Percentiles rank a stretch among this genome's conserved stretches.
phyloP scores from a whole-genome alignment of 64 coral and sea anemone species.

The Pocillopora damicornis region DNA sequence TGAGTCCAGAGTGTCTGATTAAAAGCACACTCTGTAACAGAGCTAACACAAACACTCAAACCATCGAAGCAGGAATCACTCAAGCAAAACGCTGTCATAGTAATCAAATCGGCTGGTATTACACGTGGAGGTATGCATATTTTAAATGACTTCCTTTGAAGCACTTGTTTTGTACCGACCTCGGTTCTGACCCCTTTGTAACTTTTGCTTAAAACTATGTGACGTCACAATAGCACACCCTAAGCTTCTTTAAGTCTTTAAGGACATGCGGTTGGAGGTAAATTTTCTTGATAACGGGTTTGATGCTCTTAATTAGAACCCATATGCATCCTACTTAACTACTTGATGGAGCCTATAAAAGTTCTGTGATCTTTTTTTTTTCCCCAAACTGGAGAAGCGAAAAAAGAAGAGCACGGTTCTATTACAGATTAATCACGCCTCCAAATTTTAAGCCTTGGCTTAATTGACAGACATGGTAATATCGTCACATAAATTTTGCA shows the following conservation, averaged over 20 bases:
- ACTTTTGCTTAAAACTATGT: not conserved
- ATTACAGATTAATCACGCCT: not conserved
- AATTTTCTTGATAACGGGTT: not conserved
- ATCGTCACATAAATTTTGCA: not conserved
- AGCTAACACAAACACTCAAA: constrained; percentile 23
- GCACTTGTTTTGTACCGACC: constrained; percentile 24
- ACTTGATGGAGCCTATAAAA: not conserved
- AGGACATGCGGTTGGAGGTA: not conserved
- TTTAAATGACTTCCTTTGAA: constrained; percentile 42
- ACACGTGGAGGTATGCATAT: constrained; percentile 67
- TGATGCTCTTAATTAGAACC: not conserved
- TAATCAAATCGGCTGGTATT: constrained; percentile 49
- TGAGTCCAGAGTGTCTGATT: not conserved
- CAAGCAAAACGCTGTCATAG: constrained; percentile 40
- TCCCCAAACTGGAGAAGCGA: not conserved
- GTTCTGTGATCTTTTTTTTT: not conserved
- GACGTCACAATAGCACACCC: constrained; percentile 40
- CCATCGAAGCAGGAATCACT: not conserved
- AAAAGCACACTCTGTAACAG: constrained; percentile 29
- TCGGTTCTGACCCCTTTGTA: constrained; percentile 24
- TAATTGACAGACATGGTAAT: constrained; percentile 27
- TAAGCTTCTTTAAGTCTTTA: not conserved
- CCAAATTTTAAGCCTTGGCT: not conserved
- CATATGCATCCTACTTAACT: not conserved
- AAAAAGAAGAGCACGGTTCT: not conserved